Evolutionary conservation across 1,140 invertebrate species (phyloP).

Genomic region (Hyphantria cunea): DNA sequence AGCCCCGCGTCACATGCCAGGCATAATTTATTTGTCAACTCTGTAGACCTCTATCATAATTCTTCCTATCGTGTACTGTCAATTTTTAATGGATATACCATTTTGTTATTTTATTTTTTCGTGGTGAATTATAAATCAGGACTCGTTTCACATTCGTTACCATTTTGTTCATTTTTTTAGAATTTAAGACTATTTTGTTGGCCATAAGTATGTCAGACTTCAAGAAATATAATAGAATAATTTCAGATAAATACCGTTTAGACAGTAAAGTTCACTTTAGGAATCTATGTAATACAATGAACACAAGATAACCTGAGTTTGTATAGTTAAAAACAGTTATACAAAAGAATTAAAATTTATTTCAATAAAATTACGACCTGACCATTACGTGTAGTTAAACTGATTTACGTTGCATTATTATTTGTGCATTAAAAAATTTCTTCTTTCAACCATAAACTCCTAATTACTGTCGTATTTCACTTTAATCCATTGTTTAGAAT

Average conservation of each 20-base stretch:
- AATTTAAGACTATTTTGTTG: no score
- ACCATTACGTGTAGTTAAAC: constrained; percentile 22
- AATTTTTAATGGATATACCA: constrained; percentile 42
- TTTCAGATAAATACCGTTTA: no score
- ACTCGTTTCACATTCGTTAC: no score
- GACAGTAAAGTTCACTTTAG: no score
- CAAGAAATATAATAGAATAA: no score
- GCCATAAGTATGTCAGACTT: no score
- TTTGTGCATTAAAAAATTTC: constrained; percentile 24
- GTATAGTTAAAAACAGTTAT: no score
- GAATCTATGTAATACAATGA: no score
- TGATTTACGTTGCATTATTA: constrained; percentile 31
- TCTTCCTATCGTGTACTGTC: constrained; percentile 43
- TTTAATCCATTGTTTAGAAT: constrained; percentile 21
- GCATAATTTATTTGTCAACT: constrained; percentile 55
- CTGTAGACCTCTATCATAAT: constrained; percentile 42
- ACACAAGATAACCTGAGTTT: no score
- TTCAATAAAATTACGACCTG: constrained; percentile 11
- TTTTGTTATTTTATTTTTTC: constrained; percentile 3
- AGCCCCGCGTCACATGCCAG: constrained; percentile 38
- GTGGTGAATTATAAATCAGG: no score
- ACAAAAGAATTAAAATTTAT: no score
- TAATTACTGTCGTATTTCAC: constrained; percentile 6
- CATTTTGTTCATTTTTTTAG: no score
- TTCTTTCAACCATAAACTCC: constrained; percentile 10